Conservation (phyloP, 2,113 vertebrate genomes). For the Phrynocephalus versicolor region DNA sequence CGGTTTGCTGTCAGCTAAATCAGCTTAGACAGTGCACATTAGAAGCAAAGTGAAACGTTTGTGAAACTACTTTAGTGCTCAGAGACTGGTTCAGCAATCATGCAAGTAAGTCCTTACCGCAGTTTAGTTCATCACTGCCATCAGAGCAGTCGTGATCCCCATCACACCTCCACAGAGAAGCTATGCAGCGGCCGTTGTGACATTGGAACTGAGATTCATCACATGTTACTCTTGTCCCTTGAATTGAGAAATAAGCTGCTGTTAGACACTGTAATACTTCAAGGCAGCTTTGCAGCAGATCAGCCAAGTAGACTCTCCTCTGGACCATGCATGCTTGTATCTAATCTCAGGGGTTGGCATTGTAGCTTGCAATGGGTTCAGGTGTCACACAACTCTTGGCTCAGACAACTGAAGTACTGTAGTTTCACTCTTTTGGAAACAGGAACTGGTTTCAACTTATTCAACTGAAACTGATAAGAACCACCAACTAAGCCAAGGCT, state of each 20-base stretch:
- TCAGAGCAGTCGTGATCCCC: constrained; percentile 93
- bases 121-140: constrained; percentile 89
- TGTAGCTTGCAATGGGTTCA: not conserved
- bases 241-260: constrained; percentile 28
- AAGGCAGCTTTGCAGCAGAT: not conserved
- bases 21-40: not conserved
- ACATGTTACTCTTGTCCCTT: constrained; percentile 86
- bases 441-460: not conserved
- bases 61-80: not conserved
- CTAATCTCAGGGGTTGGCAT: not conserved
- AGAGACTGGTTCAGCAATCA: not conserved
- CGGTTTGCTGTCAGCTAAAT: not conserved
- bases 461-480: not conserved
- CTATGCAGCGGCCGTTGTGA: constrained; percentile 93
- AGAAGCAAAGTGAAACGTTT: not conserved
- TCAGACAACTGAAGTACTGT: not conserved
- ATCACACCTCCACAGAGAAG: constrained; percentile 92
- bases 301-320: not conserved
- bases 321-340: not conserved
- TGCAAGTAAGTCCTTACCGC: constrained; percentile 80
- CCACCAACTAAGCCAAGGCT: not conserved
- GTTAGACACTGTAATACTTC: not conserved
- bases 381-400: not conserved
- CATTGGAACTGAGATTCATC: constrained; percentile 91
- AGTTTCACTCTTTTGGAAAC: not conserved